phyloP scores from a whole-genome alignment of 2,113 vertebrate species.

The Ceyx melanurus region DNA sequence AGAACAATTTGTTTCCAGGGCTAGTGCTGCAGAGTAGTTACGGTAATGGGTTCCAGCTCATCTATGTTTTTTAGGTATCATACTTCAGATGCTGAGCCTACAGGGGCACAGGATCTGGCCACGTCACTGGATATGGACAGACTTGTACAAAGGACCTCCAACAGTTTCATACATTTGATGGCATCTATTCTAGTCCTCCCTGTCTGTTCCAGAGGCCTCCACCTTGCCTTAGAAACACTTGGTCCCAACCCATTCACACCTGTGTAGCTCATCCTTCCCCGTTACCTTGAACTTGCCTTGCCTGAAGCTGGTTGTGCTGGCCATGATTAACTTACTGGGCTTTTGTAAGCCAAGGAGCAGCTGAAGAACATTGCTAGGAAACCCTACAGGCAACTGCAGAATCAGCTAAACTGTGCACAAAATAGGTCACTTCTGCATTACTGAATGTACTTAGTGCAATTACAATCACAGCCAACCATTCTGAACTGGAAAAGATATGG shows the following conservation, averaged over 20 bases:
- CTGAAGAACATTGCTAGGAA: slow-evolving; percentile 3
- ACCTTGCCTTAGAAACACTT: background rate
- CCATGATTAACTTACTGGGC: background rate
- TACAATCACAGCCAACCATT: slow-evolving; percentile 23
- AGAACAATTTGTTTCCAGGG: slow-evolving; percentile 26
- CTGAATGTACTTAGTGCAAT: slow-evolving; percentile 14
- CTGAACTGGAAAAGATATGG: background rate
- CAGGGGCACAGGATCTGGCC: background rate
- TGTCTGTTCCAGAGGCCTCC: background rate
- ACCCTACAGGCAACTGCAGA: slow-evolving; percentile 13
- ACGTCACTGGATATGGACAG: background rate
- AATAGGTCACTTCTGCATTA: slow-evolving; percentile 52
- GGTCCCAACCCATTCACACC: background rate
- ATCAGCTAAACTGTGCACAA: slow-evolving; percentile 40
- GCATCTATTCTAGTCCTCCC: background rate
- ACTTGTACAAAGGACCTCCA: background rate
- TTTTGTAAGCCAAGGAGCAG: background rate
- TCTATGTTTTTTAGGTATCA: background rate
- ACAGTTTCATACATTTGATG: background rate
- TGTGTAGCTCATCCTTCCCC: background rate
- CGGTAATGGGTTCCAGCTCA: slow-evolving; percentile 6
- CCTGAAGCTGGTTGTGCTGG: background rate
- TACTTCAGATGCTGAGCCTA: background rate
- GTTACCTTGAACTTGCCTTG: background rate
- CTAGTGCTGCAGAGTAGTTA: background rate